A percentile compares a stretch with the other conserved stretches of the same genome.
Evolutionary conservation across 2,113 vertebrate species (phyloP).

Genomic region (Parotia lawesii): DNA sequence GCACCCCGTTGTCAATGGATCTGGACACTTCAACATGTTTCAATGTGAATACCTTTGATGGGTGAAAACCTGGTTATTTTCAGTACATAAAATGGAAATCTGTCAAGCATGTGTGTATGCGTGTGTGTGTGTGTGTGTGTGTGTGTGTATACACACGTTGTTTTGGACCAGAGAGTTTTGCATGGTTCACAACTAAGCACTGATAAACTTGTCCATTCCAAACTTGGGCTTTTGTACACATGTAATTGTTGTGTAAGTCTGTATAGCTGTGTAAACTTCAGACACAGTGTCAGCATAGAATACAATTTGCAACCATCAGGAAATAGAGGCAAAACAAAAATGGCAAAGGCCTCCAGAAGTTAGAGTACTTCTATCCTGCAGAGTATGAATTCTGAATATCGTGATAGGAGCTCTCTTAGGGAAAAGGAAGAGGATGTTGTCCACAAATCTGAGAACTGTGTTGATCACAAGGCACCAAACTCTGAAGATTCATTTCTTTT

Average conservation of each 20-base stretch:
- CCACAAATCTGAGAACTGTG: neutral
- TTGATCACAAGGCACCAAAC: neutral
- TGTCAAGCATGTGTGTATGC: neutral
- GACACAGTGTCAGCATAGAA: neutral
- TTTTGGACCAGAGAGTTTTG: neutral
- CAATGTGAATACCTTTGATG: neutral
- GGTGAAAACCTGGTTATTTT: neutral
- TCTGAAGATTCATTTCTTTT: neutral
- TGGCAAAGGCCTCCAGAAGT: neutral
- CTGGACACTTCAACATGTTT: neutral
- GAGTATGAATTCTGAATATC: neutral
- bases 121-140: neutral
- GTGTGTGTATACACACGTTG: accelerated
- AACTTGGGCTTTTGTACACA: neutral
- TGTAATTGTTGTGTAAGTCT: neutral
- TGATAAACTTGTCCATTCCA: neutral
- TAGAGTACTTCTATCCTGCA: neutral
- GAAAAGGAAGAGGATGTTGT: neutral
- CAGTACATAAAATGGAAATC: neutral
- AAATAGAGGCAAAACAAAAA: neutral
- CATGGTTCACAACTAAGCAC: neutral
- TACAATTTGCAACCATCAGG: neutral
- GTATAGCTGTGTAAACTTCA: neutral
- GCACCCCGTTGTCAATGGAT: neutral
- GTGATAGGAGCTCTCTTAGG: neutral